Evolutionary conservation across 1,140 invertebrate genomes (phyloP).

Genomic region (Lepidurus couesii): DNA sequence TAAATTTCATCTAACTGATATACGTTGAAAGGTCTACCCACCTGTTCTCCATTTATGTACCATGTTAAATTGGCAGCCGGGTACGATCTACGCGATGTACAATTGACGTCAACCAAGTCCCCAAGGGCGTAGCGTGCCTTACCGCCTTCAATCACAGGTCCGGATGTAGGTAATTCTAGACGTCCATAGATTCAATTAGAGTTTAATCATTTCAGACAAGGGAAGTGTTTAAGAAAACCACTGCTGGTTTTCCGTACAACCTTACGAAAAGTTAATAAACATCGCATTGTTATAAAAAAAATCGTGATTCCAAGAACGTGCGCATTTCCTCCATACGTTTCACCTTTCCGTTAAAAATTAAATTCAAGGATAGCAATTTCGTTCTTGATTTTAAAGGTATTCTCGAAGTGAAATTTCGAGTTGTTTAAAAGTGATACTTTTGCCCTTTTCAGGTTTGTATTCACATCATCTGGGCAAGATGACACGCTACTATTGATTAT

Average conservation of each 20-base stretch:
- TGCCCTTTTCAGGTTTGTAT: neutral
- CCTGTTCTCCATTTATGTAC: slow-evolving; percentile 80
- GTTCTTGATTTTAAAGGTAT: no score
- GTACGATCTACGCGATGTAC: slow-evolving; percentile 72
- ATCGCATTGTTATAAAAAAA: no score
- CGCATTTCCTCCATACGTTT: no score
- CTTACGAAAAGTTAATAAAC: neutral
- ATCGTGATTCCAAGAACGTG: no score
- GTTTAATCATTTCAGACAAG: neutral
- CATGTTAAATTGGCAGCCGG: slow-evolving; percentile 75
- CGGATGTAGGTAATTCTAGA: slow-evolving; percentile 70
- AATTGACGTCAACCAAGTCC: slow-evolving; percentile 72
- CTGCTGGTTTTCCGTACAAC: neutral
- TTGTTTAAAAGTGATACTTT: neutral
- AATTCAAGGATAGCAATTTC: no score
- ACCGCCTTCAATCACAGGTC: slow-evolving; percentile 74
- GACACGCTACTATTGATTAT: slow-evolving; percentile 8
- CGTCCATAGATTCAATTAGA: slow-evolving; percentile 29
- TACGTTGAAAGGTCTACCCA: slow-evolving; percentile 45
- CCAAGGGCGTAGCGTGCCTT: slow-evolving; percentile 71
- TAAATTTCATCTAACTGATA: slow-evolving; percentile 7
- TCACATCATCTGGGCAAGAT: neutral
- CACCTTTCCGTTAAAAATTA: no score
- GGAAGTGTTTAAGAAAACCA: neutral
- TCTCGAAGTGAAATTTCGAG: neutral